A percentile compares a stretch with the other conserved stretches of the same genome.
Conservation (phyloP, 1,140 invertebrate species). For the Ceratina australensis region DNA sequence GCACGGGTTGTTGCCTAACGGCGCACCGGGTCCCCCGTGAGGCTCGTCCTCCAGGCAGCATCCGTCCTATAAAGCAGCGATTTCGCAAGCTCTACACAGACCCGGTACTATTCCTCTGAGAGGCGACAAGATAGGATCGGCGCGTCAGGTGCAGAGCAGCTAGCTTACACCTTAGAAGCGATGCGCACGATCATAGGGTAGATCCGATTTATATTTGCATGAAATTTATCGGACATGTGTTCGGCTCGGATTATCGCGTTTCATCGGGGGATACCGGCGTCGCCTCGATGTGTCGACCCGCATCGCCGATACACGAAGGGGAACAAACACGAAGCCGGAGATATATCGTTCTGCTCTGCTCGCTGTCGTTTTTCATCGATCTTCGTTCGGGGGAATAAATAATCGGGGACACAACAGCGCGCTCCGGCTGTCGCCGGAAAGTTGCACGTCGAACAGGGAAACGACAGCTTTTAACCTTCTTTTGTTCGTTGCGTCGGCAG, state of each 20-base stretch:
- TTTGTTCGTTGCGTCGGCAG: neutral
- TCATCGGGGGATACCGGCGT: conserved; percentile 14
- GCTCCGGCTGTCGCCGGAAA: neutral
- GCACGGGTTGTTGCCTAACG: conserved; percentile 17
- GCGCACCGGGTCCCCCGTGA: conserved; percentile 24
- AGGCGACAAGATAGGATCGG: conserved; percentile 55
- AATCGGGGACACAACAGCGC: neutral
- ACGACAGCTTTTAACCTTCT: neutral
- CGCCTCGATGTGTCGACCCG: neutral
- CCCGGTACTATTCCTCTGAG: conserved; percentile 10
- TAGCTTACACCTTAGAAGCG: conserved; percentile 49
- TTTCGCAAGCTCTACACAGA: conserved; percentile 46
- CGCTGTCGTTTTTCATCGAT: conserved; percentile 22
- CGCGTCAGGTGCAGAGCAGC: conserved; percentile 60
- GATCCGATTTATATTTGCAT: conserved; percentile 55
- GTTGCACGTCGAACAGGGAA: neutral
- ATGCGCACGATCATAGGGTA: conserved; percentile 38
- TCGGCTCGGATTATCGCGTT: conserved; percentile 36
- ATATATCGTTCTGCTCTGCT: conserved; percentile 22
- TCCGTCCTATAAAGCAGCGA: conserved; percentile 44
- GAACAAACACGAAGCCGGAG: conserved; percentile 26
- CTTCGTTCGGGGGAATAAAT: neutral
- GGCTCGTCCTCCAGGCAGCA: conserved; percentile 43
- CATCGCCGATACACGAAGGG: neutral
- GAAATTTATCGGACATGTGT: conserved; percentile 50